Evolutionary conservation across 1,140 invertebrate genomes (phyloP).

Genomic region (Caenorhabditis tropicalis): DNA sequence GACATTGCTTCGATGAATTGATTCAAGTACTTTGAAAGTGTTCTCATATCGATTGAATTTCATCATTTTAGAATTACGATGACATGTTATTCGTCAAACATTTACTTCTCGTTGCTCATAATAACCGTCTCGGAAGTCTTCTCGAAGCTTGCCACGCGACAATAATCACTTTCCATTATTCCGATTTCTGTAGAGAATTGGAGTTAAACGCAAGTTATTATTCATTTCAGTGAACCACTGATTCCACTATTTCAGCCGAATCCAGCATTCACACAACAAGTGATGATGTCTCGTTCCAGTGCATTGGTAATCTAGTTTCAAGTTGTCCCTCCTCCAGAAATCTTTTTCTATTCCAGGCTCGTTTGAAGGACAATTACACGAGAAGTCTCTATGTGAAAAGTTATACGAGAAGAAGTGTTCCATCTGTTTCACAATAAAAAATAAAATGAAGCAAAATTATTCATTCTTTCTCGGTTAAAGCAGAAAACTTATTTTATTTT

Average conservation of each 20-base stretch:
- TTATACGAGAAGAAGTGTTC: background rate
- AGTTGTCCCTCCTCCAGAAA: background rate
- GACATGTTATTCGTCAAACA: background rate
- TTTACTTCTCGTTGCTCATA: background rate
- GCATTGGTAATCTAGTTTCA: too few relatives aligned
- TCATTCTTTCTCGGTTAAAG: too few relatives aligned
- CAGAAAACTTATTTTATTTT: too few relatives aligned
- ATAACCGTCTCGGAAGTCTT: background rate
- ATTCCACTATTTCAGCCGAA: background rate
- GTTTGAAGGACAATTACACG: background rate
- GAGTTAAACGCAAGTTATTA: background rate
- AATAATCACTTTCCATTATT: background rate
- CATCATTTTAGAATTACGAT: slow-evolving; percentile 6
- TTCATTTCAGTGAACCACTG: background rate
- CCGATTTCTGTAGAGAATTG: background rate
- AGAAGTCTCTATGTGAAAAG: background rate
- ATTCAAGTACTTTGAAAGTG: too few relatives aligned
- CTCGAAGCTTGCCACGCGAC: background rate
- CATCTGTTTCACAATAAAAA: too few relatives aligned
- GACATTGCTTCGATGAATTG: slow-evolving; percentile 9
- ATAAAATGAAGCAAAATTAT: too few relatives aligned
- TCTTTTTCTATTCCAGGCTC: background rate
- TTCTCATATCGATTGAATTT: too few relatives aligned
- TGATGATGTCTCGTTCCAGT: background rate
- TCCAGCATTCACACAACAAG: background rate